A percentile compares a stretch with the other conserved stretches of the same genome.
These are phyloP conservation scores for Manduca sexta DNA, from an alignment of 1,140 invertebrate species.

Conservation along the genomic window DNA sequence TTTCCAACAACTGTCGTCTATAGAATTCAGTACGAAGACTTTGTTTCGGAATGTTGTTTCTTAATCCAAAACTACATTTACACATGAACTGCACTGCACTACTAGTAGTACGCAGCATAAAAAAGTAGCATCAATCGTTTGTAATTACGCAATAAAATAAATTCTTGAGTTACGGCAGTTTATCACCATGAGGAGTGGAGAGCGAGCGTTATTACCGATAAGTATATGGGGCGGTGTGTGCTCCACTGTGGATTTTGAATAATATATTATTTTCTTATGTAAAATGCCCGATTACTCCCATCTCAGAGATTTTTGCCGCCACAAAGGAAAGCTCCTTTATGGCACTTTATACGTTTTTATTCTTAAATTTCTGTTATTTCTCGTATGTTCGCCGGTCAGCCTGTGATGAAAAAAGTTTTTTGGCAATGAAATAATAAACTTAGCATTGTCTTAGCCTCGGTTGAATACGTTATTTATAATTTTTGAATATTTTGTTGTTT, in stretches of 20 bases:
- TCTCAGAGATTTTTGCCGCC: constrained; percentile 56
- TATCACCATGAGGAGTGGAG: constrained; percentile 17
- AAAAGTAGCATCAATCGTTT: no score
- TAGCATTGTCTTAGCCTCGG: no score
- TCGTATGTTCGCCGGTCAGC: constrained; percentile 11
- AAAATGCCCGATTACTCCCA: constrained; percentile 68
- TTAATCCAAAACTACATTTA: no score
- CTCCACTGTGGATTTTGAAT: constrained; percentile 64
- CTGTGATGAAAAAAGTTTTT: constrained; percentile 27
- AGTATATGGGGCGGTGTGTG: constrained; percentile 57
- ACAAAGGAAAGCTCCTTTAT: constrained; percentile 61
- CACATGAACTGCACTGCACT: no score
- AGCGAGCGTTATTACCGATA: constrained; percentile 62
- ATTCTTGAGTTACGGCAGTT: constrained; percentile 15
- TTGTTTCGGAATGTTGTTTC: no score
- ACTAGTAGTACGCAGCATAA: no score
- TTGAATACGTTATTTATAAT: no score
- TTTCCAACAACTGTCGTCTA: no score
- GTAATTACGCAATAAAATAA: constrained; percentile 1
- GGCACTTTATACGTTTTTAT: constrained; percentile 61
- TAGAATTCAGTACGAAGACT: no score
- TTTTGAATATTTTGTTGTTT: no score
- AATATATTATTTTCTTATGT: constrained; percentile 72
- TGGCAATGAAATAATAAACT: not conserved
- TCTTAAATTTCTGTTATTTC: constrained; percentile 56